phyloP scores from a whole-genome alignment of 2,113 vertebrate genomes.

The Echinops telfairi region DNA sequence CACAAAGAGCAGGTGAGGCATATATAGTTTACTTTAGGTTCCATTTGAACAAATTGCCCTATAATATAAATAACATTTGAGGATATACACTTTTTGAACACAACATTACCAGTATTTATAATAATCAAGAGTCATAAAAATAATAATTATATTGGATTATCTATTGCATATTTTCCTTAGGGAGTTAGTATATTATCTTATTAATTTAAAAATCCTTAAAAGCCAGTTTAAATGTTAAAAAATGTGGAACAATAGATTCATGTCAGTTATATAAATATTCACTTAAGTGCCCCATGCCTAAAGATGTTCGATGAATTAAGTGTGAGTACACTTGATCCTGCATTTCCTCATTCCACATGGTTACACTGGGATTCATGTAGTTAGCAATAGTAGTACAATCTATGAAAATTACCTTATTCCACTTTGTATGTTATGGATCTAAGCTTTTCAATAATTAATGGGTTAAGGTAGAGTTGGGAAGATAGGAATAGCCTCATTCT shows the following conservation, averaged over 20 bases:
- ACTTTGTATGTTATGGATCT: not conserved
- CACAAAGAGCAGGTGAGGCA: not conserved
- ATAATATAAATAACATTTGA: not conserved
- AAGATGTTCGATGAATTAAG: constrained; percentile 8
- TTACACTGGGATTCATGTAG: not conserved
- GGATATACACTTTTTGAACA: constrained; percentile 1
- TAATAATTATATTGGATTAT: constrained; percentile 15
- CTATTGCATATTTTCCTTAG: constrained; percentile 15
- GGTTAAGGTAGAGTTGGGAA: not conserved
- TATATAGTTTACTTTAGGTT: not conserved
- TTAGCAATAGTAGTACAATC: not conserved
- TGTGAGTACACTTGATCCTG: not conserved
- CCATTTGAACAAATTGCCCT: not conserved
- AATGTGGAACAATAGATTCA: not conserved
- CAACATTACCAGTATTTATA: constrained; percentile 22
- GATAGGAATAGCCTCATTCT: not conserved
- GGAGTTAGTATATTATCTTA: not conserved
- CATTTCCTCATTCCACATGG: not conserved
- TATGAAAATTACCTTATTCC: not conserved
- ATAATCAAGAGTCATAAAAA: not conserved
- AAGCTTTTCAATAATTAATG: constrained; percentile 12
- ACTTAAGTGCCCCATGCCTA: not conserved
- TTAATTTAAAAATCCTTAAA: not conserved
- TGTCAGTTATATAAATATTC: not conserved
- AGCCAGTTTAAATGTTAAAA: constrained; percentile 1